A percentile compares a stretch with the other conserved stretches of the same genome.
These are phyloP conservation scores for Trissolcus brochymenae DNA, from an alignment of 2,888 invertebrate species.

Conservation along the genomic window DNA sequence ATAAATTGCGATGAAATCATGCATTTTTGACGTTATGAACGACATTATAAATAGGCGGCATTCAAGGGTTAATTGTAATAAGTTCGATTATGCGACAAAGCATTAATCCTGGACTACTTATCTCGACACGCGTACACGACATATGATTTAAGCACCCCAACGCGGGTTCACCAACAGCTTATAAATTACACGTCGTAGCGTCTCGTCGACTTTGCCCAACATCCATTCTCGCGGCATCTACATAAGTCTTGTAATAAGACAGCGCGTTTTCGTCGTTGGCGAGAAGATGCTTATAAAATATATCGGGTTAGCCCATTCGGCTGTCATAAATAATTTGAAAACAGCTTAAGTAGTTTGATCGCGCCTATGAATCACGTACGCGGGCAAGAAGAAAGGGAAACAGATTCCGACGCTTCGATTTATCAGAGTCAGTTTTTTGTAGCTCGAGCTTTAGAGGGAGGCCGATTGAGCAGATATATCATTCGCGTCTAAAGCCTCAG, in stretches of 20 bases:
- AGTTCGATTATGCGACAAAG: too few relatives aligned
- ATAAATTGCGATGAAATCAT: too few relatives aligned
- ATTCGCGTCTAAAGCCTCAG: slow-evolving; percentile 55
- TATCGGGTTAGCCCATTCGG: slow-evolving; percentile 36
- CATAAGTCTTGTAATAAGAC: slow-evolving; percentile 39
- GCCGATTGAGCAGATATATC: slow-evolving; percentile 49
- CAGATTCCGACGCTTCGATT: slow-evolving; percentile 49
- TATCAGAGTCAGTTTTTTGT: slow-evolving; percentile 57
- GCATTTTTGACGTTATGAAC: too few relatives aligned
- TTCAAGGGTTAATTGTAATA: too few relatives aligned
- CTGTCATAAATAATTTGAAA: slow-evolving; percentile 53
- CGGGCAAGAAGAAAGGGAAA: slow-evolving; percentile 36
- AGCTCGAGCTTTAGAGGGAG: slow-evolving; percentile 34
- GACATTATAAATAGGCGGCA: too few relatives aligned
- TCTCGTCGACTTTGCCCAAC: slow-evolving; percentile 13
- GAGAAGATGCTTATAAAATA: slow-evolving; percentile 23
- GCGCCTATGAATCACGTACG: slow-evolving; percentile 43
- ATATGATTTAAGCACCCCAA: slow-evolving; percentile 36
- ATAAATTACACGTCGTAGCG: slow-evolving; percentile 32
- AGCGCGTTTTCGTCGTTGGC: slow-evolving; percentile 22
- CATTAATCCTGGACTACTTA: slow-evolving; percentile 27
- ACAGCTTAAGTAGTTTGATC: slow-evolving; percentile 48
- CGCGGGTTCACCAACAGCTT: slow-evolving; percentile 31
- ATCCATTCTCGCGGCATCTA: slow-evolving; percentile 10
- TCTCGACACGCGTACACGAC: slow-evolving; percentile 18